Evolutionary conservation across 2,888 invertebrate genomes (phyloP).

Genomic region (Vannuccia rotundouncinata): DNA sequence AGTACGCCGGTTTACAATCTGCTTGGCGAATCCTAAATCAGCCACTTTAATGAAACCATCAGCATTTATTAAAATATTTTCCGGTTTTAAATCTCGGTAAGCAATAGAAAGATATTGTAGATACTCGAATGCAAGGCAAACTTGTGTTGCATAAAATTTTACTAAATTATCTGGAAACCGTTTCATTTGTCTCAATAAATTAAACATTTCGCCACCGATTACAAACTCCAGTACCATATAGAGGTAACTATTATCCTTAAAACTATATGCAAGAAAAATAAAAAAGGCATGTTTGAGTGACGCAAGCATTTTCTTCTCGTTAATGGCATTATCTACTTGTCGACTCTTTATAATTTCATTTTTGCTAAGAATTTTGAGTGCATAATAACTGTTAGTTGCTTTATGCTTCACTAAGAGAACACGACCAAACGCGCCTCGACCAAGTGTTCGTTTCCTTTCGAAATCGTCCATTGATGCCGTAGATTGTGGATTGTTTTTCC

Average conservation of each 20-base stretch:
- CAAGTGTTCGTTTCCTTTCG: constrained; percentile 39
- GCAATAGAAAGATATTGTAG: constrained; percentile 33
- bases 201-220: constrained; percentile 39
- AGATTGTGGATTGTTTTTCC: constrained; percentile 28
- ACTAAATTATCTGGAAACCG: constrained; percentile 36
- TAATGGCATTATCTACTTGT: constrained; percentile 40
- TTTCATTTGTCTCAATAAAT: constrained; percentile 28
- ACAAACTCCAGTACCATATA: constrained; percentile 40
- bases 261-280: constrained; percentile 31
- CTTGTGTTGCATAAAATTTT: constrained; percentile 39
- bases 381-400: constrained; percentile 26
- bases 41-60: constrained; percentile 39
- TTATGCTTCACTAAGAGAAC: constrained; percentile 39
- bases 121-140: constrained; percentile 40
- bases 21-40: constrained; percentile 39
- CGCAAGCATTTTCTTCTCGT: constrained; percentile 38
- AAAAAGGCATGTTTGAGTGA: constrained; percentile 36
- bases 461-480: constrained; percentile 36
- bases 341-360: constrained; percentile 28
- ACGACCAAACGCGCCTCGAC: constrained; percentile 37
- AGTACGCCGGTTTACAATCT: constrained; percentile 25
- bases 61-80: constrained; percentile 37
- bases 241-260: constrained; percentile 40
- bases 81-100: constrained; percentile 40
- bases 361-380: constrained; percentile 38